Evolutionary conservation across 2,888 invertebrate genomes (phyloP), one percentile per base, ranked within the genome.

Genomic region (Gastracanthus pulcherrimus): DNA sequence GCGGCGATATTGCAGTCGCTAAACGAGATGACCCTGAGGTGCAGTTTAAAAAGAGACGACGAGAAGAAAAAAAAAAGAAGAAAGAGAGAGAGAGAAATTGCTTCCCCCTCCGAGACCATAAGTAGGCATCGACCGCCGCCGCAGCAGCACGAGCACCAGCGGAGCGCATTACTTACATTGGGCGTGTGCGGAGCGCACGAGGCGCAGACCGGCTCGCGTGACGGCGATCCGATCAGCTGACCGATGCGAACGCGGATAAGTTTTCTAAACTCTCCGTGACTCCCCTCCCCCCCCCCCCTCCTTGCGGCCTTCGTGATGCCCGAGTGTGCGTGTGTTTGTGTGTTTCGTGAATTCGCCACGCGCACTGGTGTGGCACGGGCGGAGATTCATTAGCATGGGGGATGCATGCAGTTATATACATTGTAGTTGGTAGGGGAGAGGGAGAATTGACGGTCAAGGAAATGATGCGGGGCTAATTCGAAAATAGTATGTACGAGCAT

Each of bases 21-120:
- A 66, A 76, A 67, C 67, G 60, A 34, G 45, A 77, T 70, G 76
- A 77, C 76, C 76, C 76, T 77, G 76, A 77, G 69, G 48, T 77
- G 36, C 48, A 60, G 66, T 64, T 38, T 55, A 55, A 69, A 48
- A n/a, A n/a, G n/a, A n/a, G n/a, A n/a, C n/a, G 3, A 6, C 48
- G 36, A 26, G 45, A 31, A 16, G 7, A n/a, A 70, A 51, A 38
- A 36, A 36, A 64, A 36, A 16, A n/a, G n/a, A 0, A 38, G 58
- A 58, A 7, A 38, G 36, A 29, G 48, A 19, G 71, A 38, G 23
- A 71, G 58, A 48, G 16, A 62, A 62, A 19, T 34, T 19, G 19
- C 31, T n/a, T 62, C 34, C n/a, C 16, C 62, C n/a, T n/a, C n/a
- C n/a, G n/a, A n/a, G n/a, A n/a, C n/a, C n/a, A n/a, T n/a, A n/a